A percentile compares a stretch with the other conserved stretches of the same genome.
These are phyloP conservation scores for Uloborus plumipes DNA, from an alignment of 2,888 invertebrate species.

Conservation along the genomic window DNA sequence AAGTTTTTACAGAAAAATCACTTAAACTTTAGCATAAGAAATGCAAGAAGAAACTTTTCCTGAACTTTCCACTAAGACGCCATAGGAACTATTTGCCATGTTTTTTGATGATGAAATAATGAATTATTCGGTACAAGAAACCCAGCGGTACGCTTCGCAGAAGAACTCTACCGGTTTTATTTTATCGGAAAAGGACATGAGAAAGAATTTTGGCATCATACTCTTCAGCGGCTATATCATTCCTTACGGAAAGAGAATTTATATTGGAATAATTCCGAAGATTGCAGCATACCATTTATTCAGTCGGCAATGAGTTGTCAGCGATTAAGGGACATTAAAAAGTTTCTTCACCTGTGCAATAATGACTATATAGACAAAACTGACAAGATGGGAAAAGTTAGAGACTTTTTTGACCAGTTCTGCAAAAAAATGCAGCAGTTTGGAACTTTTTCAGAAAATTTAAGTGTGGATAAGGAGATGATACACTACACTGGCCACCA, in stretches of 20 bases:
- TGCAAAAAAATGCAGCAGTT: slow-evolving; percentile 1
- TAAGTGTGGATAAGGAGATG: slow-evolving; percentile 10
- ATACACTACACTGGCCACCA: slow-evolving; percentile 6
- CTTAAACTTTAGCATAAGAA: too few species aligned
- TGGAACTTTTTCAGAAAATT: slow-evolving; percentile 1
- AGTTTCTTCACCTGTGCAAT: background rate
- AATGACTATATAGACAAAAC: slow-evolving; percentile 2
- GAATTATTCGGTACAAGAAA: background rate
- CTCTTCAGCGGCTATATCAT: slow-evolving; percentile 1
- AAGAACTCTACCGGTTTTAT: background rate
- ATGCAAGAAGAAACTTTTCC: background rate
- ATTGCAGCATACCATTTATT: background rate
- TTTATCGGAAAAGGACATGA: background rate
- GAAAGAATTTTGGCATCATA: background rate
- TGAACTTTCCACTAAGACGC: background rate
- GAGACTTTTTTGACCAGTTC: background rate
- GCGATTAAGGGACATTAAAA: slow-evolving; percentile 16
- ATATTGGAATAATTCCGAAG: slow-evolving; percentile 3
- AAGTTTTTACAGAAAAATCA: too few species aligned
- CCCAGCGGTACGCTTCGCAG: background rate
- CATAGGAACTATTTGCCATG: background rate
- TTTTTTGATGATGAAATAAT: slow-evolving; percentile 7
- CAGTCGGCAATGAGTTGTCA: background rate
- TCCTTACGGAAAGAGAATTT: background rate
- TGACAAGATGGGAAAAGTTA: slow-evolving; percentile 6